These are phyloP conservation scores for Calliopsis andreniformis DNA, from an alignment of 1,140 invertebrate species.

Conservation along the genomic window DNA sequence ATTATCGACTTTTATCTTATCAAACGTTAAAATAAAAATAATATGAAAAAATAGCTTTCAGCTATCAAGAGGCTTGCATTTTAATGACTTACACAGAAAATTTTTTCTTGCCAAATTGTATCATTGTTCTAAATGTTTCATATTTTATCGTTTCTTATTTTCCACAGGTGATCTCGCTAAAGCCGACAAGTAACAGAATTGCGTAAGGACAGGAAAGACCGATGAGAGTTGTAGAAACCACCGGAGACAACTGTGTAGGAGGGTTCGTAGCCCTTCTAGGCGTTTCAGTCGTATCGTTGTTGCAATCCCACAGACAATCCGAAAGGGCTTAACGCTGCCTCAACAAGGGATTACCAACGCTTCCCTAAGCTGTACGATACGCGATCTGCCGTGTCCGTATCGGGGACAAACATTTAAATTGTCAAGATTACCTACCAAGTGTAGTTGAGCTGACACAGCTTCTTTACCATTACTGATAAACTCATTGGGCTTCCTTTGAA, in stretches of 20 bases:
- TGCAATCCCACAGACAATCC: slow-evolving; percentile 74
- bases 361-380: slow-evolving; percentile 56
- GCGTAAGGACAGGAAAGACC: neutral
- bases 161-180: neutral
- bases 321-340: slow-evolving; percentile 75
- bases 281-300: slow-evolving; percentile 63
- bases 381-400: slow-evolving; percentile 46
- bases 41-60: no score
- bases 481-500: neutral
- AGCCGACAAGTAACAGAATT: neutral
- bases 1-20: no score
- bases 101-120: no score
- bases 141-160: no score
- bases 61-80: no score
- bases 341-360: slow-evolving; percentile 75
- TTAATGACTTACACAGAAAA: no score
- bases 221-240: slow-evolving; percentile 46
- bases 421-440: slow-evolving; percentile 71
- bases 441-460: slow-evolving; percentile 6
- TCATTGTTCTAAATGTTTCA: neutral
- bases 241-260: slow-evolving; percentile 44
- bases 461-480: neutral
- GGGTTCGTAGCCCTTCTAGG: slow-evolving; percentile 55
- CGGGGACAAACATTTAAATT: slow-evolving; percentile 74
- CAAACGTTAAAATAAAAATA: no score